Base-by-base conservation (phyloP, 2,888 invertebrate species). In the Tenodera sinensis region DNA sequence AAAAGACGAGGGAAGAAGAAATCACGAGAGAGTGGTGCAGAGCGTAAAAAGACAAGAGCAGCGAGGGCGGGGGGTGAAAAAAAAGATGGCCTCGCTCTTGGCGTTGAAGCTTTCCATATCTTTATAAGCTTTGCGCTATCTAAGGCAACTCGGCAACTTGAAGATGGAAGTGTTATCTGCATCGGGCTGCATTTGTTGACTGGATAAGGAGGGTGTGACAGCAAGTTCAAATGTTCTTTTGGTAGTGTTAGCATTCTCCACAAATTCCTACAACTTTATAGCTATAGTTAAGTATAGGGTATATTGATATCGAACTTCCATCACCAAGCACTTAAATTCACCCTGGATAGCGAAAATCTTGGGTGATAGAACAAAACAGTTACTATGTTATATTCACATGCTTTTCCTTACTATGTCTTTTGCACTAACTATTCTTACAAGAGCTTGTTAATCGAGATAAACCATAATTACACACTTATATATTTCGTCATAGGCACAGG, bases 81-180 rank as follows among this genome's bases (percentile, higher is more conserved):
- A 87, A 34, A 82, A 87, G 71, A 87, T 82, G 83, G 87, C 87
- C 27, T 30, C 34, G 7, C 87, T 83, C 27, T 83, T 87, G 82
- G 82, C 28, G 30, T 81, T 86, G 15, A 86, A 81, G 86, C 87
- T 87, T 87, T 83, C 30, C 83, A 87, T 87, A 87, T 87, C 87
- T 30, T 87, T 83, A 87, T 87, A 87, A 83, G 87, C 87, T 83
- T 82, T 87, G 42, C 30, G 34, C 83, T 87, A 87, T 87, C 81
- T 81, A 15, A 47, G 54, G 54, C 54, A 71, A 71, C 54, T 71
- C 54, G 54, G 54, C 54, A 71, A 71, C 25, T 25, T 71, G 54
- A 71, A 71, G 54, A 71, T 71, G 54, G 54, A 71, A 71, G 25
- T 71, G 54, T 25, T 71, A 71, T 71, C 54, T 54, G 20, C 54